Percentiles rank a stretch among this genome's conserved stretches.
Conservation (phyloP, 1,140 invertebrate genomes). For the Tetragnatha versicolor region DNA sequence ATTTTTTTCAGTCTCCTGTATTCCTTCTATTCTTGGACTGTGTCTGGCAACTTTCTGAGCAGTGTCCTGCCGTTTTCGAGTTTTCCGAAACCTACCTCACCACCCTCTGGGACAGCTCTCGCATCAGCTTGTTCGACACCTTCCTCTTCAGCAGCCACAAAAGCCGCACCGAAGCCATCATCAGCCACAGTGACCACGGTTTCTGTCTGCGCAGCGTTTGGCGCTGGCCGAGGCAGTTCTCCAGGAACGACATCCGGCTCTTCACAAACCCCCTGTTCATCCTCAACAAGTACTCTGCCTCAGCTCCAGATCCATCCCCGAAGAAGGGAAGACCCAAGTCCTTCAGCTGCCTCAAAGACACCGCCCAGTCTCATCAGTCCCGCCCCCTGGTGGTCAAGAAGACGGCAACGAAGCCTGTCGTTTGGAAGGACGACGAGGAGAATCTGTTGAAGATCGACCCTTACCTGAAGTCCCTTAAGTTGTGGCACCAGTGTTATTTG, state of each 20-base stretch:
- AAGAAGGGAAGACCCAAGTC: slow-evolving; percentile 35
- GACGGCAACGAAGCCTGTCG: slow-evolving; percentile 9
- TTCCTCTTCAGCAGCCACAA: slow-evolving; percentile 82
- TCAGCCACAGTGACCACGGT: slow-evolving; percentile 52
- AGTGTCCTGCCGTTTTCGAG: slow-evolving; percentile 87
- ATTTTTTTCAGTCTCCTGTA: slow-evolving; percentile 75
- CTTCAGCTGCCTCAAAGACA: slow-evolving; percentile 41
- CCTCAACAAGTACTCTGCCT: slow-evolving; percentile 57
- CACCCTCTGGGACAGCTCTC: slow-evolving; percentile 85
- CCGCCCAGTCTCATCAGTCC: slow-evolving; percentile 16
- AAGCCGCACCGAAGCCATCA: slow-evolving; percentile 59
- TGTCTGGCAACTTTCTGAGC: slow-evolving; percentile 87
- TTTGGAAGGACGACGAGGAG: slow-evolving; percentile 44
- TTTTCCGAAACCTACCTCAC: slow-evolving; percentile 93
- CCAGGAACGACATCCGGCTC: slow-evolving; percentile 75
- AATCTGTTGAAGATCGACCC: slow-evolving; percentile 58
- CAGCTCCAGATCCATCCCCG: background rate
- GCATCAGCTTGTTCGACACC: slow-evolving; percentile 87
- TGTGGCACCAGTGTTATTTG: slow-evolving; percentile 91
- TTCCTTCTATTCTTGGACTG: slow-evolving; percentile 93
- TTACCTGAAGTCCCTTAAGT: slow-evolving; percentile 67
- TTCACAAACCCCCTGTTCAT: slow-evolving; percentile 81
- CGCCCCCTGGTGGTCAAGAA: slow-evolving; percentile 21
- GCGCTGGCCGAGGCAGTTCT: slow-evolving; percentile 84
- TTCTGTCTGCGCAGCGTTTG: slow-evolving; percentile 73